Percentiles rank a stretch among this genome's conserved stretches.
Evolutionary conservation across 2,113 vertebrate genomes (phyloP).

Genomic region (Callaeas wilsoni): DNA sequence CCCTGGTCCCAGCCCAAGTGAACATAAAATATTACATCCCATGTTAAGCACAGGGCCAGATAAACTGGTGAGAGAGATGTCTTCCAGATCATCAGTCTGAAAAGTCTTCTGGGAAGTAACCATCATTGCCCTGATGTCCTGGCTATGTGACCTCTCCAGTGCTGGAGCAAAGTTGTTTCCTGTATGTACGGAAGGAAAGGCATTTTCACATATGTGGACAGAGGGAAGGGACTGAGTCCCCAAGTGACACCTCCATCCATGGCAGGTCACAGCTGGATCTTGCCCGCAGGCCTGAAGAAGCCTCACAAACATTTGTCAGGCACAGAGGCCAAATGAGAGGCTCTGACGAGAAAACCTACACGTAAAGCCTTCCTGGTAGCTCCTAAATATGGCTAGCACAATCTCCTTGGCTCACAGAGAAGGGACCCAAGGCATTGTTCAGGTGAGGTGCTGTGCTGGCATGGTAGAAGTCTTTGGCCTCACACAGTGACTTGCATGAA

Average conservation of each 20-base stretch:
- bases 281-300: background rate
- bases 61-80: background rate
- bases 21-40: constrained; percentile 15
- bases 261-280: background rate
- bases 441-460: background rate
- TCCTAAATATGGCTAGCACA: background rate
- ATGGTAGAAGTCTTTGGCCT: background rate
- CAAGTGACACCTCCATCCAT: background rate
- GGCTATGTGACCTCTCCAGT: background rate
- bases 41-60: background rate
- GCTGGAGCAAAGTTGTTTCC: background rate
- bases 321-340: background rate
- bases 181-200: background rate
- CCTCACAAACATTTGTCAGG: background rate
- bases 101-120: background rate
- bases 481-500: background rate
- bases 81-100: background rate
- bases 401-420: background rate
- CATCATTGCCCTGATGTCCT: background rate
- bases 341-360: background rate
- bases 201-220: background rate
- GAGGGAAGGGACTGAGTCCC: background rate
- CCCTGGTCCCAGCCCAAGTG: background rate
- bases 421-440: background rate
- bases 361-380: background rate